These are phyloP conservation scores for Procambarus clarkii DNA, from an alignment of 1,140 invertebrate genomes.

Conservation along the genomic window DNA sequence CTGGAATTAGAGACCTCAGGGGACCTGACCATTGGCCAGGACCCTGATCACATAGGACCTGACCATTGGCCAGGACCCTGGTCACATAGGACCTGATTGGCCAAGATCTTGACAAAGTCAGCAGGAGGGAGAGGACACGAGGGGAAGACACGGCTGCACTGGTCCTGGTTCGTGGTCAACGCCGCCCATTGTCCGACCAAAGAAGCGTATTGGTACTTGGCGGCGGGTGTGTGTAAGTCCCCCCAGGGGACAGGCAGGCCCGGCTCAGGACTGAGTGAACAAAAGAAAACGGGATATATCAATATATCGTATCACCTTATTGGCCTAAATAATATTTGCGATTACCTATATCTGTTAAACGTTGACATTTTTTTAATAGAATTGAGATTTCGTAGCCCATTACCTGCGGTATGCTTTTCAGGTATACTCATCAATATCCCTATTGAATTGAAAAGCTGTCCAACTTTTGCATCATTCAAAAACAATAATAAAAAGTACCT, in stretches of 20 bases:
- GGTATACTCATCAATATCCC: not conserved
- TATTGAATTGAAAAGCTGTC: too few relatives aligned
- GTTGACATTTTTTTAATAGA: too few relatives aligned
- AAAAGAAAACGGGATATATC: not conserved
- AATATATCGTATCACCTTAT: too few relatives aligned
- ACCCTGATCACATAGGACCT: slow-evolving; percentile 13
- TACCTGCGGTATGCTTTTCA: not conserved
- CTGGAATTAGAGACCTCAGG: too few relatives aligned
- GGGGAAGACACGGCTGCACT: slow-evolving; percentile 39
- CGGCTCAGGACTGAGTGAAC: not conserved
- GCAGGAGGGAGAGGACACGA: slow-evolving; percentile 11
- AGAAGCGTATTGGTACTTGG: slow-evolving; percentile 53
- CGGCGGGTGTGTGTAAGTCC: slow-evolving; percentile 10
- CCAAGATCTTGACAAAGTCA: slow-evolving; percentile 15
- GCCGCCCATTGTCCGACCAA: slow-evolving; percentile 29
- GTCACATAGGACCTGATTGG: slow-evolving; percentile 31
- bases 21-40: not conserved
- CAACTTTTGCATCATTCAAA: too few relatives aligned
- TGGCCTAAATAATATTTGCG: too few relatives aligned
- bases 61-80: not conserved
- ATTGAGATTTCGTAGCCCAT: too few relatives aligned
- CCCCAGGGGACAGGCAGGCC: slow-evolving; percentile 20
- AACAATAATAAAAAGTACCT: too few relatives aligned
- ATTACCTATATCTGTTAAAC: too few relatives aligned
- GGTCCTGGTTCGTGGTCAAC: not conserved